Evolutionary conservation across 2,113 vertebrate species (phyloP), one percentile per base, ranked within the genome.

Genomic region (Brachionichthys hirsutus): DNA sequence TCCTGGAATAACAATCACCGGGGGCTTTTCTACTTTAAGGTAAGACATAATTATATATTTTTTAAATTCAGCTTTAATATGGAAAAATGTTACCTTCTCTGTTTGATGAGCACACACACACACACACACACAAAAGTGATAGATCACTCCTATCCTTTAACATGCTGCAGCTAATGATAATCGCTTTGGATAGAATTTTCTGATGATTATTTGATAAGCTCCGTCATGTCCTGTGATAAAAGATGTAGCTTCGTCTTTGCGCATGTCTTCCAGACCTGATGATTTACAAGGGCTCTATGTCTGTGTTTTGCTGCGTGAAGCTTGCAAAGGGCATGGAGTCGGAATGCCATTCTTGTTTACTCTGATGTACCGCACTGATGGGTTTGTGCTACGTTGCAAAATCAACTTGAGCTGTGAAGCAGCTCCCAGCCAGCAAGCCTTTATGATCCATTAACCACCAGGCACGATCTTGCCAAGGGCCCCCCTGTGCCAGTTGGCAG

Each of bases 401-500:
- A 87, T 89, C 80, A 88, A 77, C 62, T 75, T 24, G 74, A 79
- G 84, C 82, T 79, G 81, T 78, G 77, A 88, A 85, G 80, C 61
- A 56, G 63, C 82, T 87, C 70, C 75, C 76, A 83, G 71, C 75
- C 76, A 83, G 71, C 70, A 77, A 85, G 87, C 73, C 69, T 86
- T 87, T 83, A 86, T 76, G 85, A 88, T 87, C 73, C 77, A 87
- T 88, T 84, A 82, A 81, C 73, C 70, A 66, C 52, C 50, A 65
- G 55, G 73, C 73, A 73, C 3, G 54, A 51, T 82, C 78, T 73
- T 85, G 82, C 85, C 78, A 88, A n/a, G 66, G 48, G 62, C 2
- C 16, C 38, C 17, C 11, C 6, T 30, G 22, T 75, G 87, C 83
- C 81, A 89, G 84, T 78, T 89, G 82, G 83, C 84, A 79, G 50